Evolutionary conservation across 2,888 invertebrate genomes (phyloP).

Genomic region (Eupithecia pulchellata): DNA sequence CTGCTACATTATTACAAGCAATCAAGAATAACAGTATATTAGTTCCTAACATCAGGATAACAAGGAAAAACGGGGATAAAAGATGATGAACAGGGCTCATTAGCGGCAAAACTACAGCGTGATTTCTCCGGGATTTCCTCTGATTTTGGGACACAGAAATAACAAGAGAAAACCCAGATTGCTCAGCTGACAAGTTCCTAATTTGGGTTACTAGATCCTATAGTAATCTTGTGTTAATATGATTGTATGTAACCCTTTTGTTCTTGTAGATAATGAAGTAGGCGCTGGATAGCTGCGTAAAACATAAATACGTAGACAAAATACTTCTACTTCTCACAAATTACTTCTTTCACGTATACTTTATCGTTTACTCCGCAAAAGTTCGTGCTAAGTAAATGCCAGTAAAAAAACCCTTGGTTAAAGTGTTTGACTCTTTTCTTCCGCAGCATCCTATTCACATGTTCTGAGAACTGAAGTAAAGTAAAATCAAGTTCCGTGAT

Average conservation of each 20-base stretch:
- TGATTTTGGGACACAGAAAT: slow-evolving; percentile 17
- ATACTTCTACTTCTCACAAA: too few relatives aligned
- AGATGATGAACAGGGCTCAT: slow-evolving; percentile 30
- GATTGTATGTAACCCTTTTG: neutral
- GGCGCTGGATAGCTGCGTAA: neutral
- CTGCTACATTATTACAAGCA: slow-evolving; percentile 2
- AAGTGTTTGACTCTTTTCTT: neutral
- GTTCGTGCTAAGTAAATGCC: neutral
- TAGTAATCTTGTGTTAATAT: neutral
- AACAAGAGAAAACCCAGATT: neutral
- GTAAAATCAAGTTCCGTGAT: neutral
- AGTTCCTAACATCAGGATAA: slow-evolving; percentile 18
- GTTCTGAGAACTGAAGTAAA: neutral
- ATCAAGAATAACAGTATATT: slow-evolving; percentile 8
- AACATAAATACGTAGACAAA: too few relatives aligned
- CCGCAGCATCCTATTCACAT: neutral
- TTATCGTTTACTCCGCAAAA: neutral
- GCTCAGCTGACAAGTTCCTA: slow-evolving; percentile 4
- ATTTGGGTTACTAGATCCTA: slow-evolving; percentile 17
- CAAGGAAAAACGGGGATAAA: slow-evolving; percentile 25
- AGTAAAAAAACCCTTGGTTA: neutral
- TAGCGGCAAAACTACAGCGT: slow-evolving; percentile 20
- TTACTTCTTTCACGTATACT: neutral
- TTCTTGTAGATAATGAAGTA: neutral
- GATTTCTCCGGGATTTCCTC: slow-evolving; percentile 15